Base-by-base conservation (phyloP, 2,888 invertebrate species). In the Willowsia nigromaculata region DNA sequence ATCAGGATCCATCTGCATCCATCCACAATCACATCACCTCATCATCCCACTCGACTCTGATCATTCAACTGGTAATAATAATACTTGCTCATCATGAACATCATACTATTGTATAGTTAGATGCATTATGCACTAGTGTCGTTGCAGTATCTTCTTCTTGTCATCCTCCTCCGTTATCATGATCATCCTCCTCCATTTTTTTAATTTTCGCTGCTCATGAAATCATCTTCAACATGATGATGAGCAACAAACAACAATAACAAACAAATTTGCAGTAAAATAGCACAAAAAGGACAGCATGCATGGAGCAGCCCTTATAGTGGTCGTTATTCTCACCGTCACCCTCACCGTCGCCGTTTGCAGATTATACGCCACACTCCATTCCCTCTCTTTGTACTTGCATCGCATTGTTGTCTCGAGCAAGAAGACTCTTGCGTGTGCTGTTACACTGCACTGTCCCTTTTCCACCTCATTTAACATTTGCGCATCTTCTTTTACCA, bases 41-140 rank as follows among this genome's bases (percentile, higher is more conserved):
- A 80, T 80, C 80, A 59, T 56, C 59, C 80, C 56, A 80, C 80
- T n/a, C n/a, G n/a, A n/a, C n/a, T 80, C 80, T 59, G 80, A 40
- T 25, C 80, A 80, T 80, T 80, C 80, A 59, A 59, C 80, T 59
- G 22, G 80, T 22, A 80, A 80, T 80, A 80, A 80, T 80, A 80
- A 56, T 25, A 40, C 59, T 59, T 59, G 80, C 40, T 80, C 56
- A 59, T 80, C 40, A 22, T 56, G 25, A 56, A 6, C 53, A n/a
- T 30, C 33, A 56, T 56, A 53, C 40, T 80, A 40, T 50, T 71
- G 74, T 80, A 40, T 40, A 27, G 71, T 37, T 22, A 33, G 13
- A 25, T 15, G 33, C n/a, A 37, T 25, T 25, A 65, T 25, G 18
- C 33, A 25, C 50, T 13, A 5, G 25, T 74, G 33, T 71, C 25